Percentiles rank a stretch among this genome's conserved stretches.
These are phyloP conservation scores for Hyaena hyaena DNA, from an alignment of 2,113 vertebrate species.

Conservation along the genomic window DNA sequence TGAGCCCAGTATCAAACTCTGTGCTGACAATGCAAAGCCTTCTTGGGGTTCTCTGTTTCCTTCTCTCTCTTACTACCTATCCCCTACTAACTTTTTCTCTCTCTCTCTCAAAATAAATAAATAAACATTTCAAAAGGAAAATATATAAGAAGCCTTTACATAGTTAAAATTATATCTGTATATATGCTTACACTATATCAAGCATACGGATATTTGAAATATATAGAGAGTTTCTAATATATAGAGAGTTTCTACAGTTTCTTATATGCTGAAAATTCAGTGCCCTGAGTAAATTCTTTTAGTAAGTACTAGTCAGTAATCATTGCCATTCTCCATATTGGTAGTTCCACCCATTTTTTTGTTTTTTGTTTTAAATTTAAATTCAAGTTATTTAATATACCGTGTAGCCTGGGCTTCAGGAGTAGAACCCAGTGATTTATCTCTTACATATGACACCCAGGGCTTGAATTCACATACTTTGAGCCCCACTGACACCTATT, in stretches of 20 bases:
- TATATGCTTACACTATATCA: background rate
- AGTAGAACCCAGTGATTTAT: too few species aligned
- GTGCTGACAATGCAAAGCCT: too few species aligned
- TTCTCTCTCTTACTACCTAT: too few species aligned
- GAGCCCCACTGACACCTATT: background rate
- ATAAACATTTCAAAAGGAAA: background rate
- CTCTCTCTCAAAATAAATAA: too few species aligned
- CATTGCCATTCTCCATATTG: background rate
- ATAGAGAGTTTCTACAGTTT: background rate
- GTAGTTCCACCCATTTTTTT: background rate
- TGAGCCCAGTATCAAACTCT: too few species aligned
- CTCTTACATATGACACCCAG: too few species aligned
- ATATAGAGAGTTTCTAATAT: background rate
- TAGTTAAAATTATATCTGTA: background rate
- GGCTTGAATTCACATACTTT: background rate
- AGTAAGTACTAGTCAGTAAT: background rate
- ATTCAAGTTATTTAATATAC: too few species aligned
- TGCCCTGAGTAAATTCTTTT: background rate
- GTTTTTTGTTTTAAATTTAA: too few species aligned
- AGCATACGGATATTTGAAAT: background rate
- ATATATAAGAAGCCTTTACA: background rate
- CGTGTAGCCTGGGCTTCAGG: too few species aligned
- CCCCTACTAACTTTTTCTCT: too few species aligned
- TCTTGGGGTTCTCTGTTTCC: too few species aligned
- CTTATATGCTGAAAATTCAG: slow-evolving; percentile 3